Evolutionary conservation across 2,888 invertebrate species (phyloP), one percentile per base, ranked within the genome.

Genomic region (Apomyelois bistriatella): DNA sequence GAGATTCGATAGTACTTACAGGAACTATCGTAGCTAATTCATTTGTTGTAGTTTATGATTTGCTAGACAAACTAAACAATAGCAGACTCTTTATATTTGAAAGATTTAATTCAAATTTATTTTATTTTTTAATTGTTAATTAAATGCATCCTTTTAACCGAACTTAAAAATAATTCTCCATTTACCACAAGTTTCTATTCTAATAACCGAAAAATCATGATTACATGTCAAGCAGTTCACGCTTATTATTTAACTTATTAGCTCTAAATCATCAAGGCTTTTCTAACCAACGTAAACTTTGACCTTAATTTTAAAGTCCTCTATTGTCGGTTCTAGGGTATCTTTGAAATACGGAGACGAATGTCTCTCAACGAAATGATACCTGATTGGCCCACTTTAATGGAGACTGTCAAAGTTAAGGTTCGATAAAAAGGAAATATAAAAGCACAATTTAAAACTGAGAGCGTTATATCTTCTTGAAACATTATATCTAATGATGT

Each of bases 351-450:
- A 85, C 91, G 91, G 87, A 92, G 94, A 90, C 92, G 93, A 71
- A 92, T 92, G 89, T 93, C 93, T 87, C 91, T 94, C 66, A 91
- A 91, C 78, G 94, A 94, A 90, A 84, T 95, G 79, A 94, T 95
- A 84, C 94, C 94, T 74, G 95, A 95, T 91, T 95, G 95, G 95
- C 95, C 95, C 76, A 92, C 82, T 72, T 93, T 95, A 85, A 87
- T 92, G 86, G 91, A 92, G 85, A 85, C 91, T 89, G 91, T 91
- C 82, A 93, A 92, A 91, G 87, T 89, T 85, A 93, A 93, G 93
- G 93, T 93, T 93, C 92, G 93, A 87, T 92, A 81, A 89, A 83
- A 79, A 74, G 75, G 74, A 76, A 58, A 62, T 63, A 65, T 81
- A 82, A 88, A 86, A 76, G 62, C 70, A 76, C 68, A 76, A 58